Evolutionary conservation across 2,888 invertebrate species (phyloP), one percentile per base, ranked within the genome.

Genomic region (Cryptosula pallasiana): DNA sequence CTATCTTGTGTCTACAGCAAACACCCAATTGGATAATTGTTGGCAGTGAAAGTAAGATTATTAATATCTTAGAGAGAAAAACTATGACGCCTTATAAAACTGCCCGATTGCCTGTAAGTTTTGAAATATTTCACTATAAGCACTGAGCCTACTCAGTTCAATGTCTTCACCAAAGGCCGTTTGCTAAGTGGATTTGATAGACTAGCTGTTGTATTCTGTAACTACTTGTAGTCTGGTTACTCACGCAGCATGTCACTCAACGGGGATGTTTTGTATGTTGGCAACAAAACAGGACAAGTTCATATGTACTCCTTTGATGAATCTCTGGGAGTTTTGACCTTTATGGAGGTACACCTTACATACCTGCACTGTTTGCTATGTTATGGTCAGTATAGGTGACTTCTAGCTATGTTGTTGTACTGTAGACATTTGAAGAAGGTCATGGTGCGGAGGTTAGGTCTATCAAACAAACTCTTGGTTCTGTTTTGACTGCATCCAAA

Each of bases 31-130:
- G 78, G 73, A 77, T 83, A 13, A 78, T 83, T 3, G 79, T 81
- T 13, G 82, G 82, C 25, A 81, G 83, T 77, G 83, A 83, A 70
- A 83, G 83, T 72, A 77, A 78, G 55, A 78, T 79, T 0, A 76
- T 83, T 13, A 77, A 75, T 9, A 73, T 83, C 0, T 81, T 76
- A 74, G 83, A 83, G 73, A 77, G 82, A 23, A 75, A 76, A 13
- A 80, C 81, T 20, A 79, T 76, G 13, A 77, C 73, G 54, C 75
- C 79, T 3, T 74, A 76, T 29, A 80, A 78, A 72, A 77, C 77
- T 29, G 63, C 79, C 3, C 69, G 71, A 58, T 73, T 76, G 20
- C 63, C 63, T 16, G 63, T 63, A 63, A 63, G 63, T 63, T 5
- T 5, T 5, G 45, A n/a, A n/a, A n/a, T n/a, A n/a, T n/a, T n/a